phyloP scores from a whole-genome alignment of 1,140 invertebrate species.

The Aleiodes sp. region DNA sequence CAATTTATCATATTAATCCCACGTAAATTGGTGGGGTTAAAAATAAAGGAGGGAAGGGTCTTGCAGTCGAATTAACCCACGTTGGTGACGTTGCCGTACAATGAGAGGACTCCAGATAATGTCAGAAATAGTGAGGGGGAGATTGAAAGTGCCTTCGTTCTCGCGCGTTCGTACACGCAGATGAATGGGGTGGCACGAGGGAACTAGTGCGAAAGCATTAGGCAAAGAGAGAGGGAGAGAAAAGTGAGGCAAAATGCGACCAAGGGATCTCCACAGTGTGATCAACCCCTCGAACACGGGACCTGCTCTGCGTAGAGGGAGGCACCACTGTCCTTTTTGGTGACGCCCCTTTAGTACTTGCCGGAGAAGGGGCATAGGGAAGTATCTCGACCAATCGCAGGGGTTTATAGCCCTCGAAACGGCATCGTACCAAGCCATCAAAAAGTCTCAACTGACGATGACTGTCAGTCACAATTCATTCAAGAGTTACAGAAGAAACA shows the following conservation, averaged over 20 bases:
- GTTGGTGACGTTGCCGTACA: conserved; percentile 37
- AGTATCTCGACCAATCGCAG: conserved; percentile 46
- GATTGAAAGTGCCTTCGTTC: conserved; percentile 38
- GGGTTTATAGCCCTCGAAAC: conserved; percentile 39
- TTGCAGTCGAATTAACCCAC: conserved; percentile 36
- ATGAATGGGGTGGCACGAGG: conserved; percentile 33
- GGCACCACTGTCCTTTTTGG: conserved; percentile 39
- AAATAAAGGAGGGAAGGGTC: conserved; percentile 33
- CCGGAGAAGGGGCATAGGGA: conserved; percentile 51
- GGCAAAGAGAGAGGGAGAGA: neutral
- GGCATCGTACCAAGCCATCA: conserved; percentile 41
- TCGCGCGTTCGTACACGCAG: neutral
- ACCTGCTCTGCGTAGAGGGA: conserved; percentile 25
- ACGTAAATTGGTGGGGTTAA: neutral
- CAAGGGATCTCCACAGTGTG: conserved; percentile 1
- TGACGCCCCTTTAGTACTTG: conserved; percentile 54
- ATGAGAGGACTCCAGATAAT: conserved; percentile 33
- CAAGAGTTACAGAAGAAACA: conserved; percentile 35
- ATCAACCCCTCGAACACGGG: conserved; percentile 6
- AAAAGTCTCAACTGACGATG: conserved; percentile 51
- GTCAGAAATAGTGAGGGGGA: conserved; percentile 25
- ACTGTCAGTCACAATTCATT: conserved; percentile 52
- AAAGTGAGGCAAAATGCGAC: neutral
- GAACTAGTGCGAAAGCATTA: neutral
- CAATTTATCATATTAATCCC: neutral